Percentiles rank a stretch among this genome's conserved stretches.
phyloP scores from a whole-genome alignment of 2,113 vertebrate genomes.

The Xiphorhynchus elegans region DNA sequence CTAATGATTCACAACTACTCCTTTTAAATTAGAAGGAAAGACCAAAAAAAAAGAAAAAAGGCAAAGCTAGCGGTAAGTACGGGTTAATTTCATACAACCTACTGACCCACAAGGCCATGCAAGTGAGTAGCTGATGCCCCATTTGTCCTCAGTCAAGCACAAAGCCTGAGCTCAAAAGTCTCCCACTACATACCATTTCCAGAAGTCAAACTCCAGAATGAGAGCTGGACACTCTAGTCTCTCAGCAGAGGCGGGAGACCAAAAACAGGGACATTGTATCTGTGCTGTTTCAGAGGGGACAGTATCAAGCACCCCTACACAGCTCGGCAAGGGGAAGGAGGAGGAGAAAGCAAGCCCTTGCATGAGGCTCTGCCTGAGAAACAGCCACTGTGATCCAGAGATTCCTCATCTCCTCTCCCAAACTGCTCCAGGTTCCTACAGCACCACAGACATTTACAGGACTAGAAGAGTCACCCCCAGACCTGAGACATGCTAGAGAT shows the following conservation, averaged over 20 bases:
- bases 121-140: neutral
- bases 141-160: neutral
- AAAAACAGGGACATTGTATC: neutral
- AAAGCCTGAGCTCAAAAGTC: neutral
- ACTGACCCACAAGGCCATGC: rapidly evolving
- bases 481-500: neutral
- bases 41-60: neutral
- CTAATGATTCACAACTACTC: neutral
- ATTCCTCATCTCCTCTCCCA: neutral
- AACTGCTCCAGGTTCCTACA: neutral
- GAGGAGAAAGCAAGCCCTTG: rapidly evolving
- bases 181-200: neutral
- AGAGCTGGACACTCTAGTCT: neutral
- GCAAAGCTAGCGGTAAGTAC: neutral
- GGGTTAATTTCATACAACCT: neutral
- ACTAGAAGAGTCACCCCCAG: neutral
- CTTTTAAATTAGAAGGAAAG: neutral
- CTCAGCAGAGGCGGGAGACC: neutral
- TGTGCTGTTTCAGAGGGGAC: neutral
- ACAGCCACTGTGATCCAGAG: neutral
- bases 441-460: neutral
- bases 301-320: neutral
- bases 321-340: rapidly evolving
- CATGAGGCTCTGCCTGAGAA: neutral
- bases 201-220: neutral